Conservation (phyloP, 2,888 invertebrate species). For the Drosophila longiperda region DNA sequence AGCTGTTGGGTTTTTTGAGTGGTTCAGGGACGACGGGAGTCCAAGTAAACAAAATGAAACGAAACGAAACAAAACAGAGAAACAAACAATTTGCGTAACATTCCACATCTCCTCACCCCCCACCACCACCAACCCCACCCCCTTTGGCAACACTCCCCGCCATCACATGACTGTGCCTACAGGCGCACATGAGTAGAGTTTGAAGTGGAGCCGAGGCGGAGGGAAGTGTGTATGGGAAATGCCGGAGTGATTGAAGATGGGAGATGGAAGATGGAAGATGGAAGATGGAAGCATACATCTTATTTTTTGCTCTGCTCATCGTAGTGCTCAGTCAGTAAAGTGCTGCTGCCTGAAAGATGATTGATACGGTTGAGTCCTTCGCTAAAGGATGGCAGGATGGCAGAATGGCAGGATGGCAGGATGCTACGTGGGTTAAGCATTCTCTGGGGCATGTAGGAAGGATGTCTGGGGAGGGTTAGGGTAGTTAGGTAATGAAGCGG, state of each 20-base stretch:
- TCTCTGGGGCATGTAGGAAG: not conserved
- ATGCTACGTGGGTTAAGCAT: not conserved
- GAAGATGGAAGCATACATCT: conserved; percentile 42
- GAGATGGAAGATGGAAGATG: conserved; percentile 2
- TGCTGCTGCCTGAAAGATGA: conserved; percentile 71
- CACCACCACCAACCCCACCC: not conserved
- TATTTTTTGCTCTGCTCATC: conserved; percentile 39
- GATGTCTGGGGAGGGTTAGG: not conserved
- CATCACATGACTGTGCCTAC: conserved; percentile 26
- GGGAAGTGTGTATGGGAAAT: not conserved
- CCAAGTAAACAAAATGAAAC: conserved; percentile 62
- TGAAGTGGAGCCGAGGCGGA: conserved; percentile 1
- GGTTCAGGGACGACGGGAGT: conserved; percentile 34
- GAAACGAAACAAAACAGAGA: conserved; percentile 41
- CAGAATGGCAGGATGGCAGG: not conserved
- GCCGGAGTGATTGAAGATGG: conserved; percentile 2
- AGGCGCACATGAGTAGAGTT: conserved; percentile 58
- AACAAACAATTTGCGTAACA: conserved; percentile 70
- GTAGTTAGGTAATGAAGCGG: conserved; percentile 73
- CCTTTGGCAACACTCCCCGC: not conserved
- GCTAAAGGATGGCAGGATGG: conserved; percentile 8
- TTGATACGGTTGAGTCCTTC: conserved; percentile 62
- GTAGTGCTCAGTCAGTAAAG: conserved; percentile 43
- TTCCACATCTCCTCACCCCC: not conserved
- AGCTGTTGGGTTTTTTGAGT: conserved; percentile 19